Evolutionary conservation across 2,888 invertebrate species (phyloP).

Genomic region (Agrochola litura): DNA sequence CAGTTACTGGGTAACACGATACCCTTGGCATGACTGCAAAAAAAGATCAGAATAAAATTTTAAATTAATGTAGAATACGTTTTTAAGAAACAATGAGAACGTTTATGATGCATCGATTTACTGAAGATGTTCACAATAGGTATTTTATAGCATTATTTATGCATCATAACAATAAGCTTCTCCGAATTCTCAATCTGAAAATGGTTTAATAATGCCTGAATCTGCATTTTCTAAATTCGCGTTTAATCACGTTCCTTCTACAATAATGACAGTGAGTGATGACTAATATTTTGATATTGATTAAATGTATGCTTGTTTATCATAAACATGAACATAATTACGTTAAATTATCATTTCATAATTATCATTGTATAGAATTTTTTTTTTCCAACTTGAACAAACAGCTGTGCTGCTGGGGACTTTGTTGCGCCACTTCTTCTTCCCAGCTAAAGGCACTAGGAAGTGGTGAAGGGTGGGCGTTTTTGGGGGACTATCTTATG

Average conservation of each 20-base stretch:
- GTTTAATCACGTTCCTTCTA: neutral
- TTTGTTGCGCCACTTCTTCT: too few species aligned
- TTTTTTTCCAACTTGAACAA: too few species aligned
- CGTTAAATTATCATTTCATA: neutral
- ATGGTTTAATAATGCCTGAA: neutral
- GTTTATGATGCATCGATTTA: neutral
- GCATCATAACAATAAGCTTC: too few species aligned
- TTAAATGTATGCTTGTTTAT: constrained; percentile 10
- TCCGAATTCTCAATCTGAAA: neutral
- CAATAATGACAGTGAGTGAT: neutral
- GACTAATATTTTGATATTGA: constrained; percentile 12
- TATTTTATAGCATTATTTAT: neutral
- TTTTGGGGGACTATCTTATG: too few species aligned
- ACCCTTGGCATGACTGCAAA: too few species aligned
- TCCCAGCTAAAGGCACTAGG: too few species aligned
- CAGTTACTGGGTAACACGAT: too few species aligned
- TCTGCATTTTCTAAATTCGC: neutral
- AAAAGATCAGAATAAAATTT: neutral
- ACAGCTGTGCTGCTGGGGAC: too few species aligned
- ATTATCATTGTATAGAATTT: too few species aligned
- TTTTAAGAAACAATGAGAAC: neutral
- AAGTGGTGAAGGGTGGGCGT: too few species aligned
- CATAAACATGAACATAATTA: constrained; percentile 1
- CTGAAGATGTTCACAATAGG: neutral
- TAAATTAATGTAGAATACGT: neutral